These are phyloP conservation scores for Chaetops frenatus DNA, from an alignment of 2,113 vertebrate genomes.

Conservation along the genomic window DNA sequence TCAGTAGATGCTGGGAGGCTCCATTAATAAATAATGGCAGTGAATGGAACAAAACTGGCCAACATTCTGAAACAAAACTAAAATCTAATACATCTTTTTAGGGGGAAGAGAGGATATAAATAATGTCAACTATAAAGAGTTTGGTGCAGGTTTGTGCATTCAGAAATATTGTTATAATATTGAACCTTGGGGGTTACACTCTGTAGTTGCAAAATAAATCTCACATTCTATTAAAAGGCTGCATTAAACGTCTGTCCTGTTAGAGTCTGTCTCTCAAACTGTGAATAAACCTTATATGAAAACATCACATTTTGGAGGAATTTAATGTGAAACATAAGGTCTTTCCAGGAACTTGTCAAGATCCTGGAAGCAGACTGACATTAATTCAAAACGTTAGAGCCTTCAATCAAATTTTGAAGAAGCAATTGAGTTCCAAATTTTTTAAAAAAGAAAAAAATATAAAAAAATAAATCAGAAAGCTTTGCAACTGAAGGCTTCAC, in stretches of 20 bases:
- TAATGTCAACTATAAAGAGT: background rate
- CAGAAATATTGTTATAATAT: background rate
- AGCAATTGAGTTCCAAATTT: background rate
- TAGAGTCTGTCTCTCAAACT: background rate
- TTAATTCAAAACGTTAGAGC: background rate
- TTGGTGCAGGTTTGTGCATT: background rate
- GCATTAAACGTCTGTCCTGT: background rate
- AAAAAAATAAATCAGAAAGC: background rate
- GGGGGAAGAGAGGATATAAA: background rate
- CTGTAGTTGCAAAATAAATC: background rate
- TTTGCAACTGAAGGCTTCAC: background rate
- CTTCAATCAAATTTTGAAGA: background rate
- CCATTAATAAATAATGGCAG: background rate
- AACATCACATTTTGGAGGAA: background rate
- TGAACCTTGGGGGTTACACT: background rate
- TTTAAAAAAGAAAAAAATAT: background rate
- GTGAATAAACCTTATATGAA: background rate
- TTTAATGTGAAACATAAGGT: background rate
- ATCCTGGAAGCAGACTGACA: background rate
- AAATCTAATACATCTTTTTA: background rate
- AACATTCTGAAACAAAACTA: background rate
- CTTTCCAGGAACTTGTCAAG: background rate
- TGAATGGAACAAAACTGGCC: background rate
- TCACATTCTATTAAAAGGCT: background rate
- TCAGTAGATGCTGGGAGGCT: background rate